Evolutionary conservation across 2,888 invertebrate species (phyloP), one percentile per base, ranked within the genome.

Genomic region (Patella depressa): DNA sequence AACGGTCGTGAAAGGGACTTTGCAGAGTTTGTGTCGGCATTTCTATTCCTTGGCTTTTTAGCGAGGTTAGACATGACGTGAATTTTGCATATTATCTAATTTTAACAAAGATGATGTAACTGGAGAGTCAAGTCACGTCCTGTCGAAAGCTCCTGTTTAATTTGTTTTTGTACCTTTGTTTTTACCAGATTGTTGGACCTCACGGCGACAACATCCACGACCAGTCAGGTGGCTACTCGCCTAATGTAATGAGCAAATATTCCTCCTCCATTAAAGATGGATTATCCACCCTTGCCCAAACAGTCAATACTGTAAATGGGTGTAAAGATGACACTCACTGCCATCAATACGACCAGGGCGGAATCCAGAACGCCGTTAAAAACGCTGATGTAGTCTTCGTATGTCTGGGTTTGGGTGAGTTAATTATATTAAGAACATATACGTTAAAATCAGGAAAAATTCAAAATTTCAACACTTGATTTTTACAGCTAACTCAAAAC

Each of bases 161-260:
- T 9, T 45, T 0, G 0, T 45, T 7, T 45, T 9, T 45, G 9
- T 45, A 45, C 45, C 0, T 65, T 24, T 11, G 12, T 7, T 11
- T 65, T 11, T 65, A 24, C 12, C 80, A 89, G 89, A 79, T 90
- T 65, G 82, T 90, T 74, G 90, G 90, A 11, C 90, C 90, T 11
- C 88, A 89, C 87, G 86, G 89, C 9, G 81, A 89, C 78, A 88
- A 89, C 75, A 55, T 85, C 1, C 76, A 75, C 3, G 84, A 86
- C 70, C 71, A 88, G 7, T 89, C 84, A 81, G 90, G 90, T 9
- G 87, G 87, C 75, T 90, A 90, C 76, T 77, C 84, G 9, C 82
- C 90, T 0, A 75, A 80, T 17, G 75, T 83, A 7, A 84, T 85
- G 45, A 71, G 81, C 2, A 76, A 78, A 17, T 88, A 83, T 75